Base-by-base conservation (phyloP, 1,140 invertebrate genomes). In the Drosophila guanche region DNA sequence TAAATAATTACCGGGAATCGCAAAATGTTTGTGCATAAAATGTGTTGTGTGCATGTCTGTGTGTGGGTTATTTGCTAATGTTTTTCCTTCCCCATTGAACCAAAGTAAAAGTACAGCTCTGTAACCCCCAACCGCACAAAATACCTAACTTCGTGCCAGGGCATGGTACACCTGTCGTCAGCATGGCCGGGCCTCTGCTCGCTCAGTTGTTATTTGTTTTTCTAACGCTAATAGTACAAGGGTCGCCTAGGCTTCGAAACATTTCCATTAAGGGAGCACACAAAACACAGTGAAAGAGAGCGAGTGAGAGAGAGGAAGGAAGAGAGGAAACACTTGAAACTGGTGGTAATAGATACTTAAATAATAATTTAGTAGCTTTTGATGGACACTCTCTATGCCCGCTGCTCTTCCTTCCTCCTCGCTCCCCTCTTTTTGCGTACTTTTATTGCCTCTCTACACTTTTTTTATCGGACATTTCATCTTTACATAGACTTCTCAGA, bases 1-100 rank as follows among this genome's bases (percentile, higher is more conserved):
- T 90, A 90, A 90, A 90, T 90, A 88, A 90, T 90, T 88, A 90
- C 73, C 57, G 68, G 33, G 71, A 86, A 73, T 78, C 81, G 69
- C 56, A 67, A 73, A 75, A 74, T 73, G 72, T 60, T 45, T 66
- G 48, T 43, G 61, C 73, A 79, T 69, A 73, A 84, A 85, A 66
- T 83, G 62, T 51, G 27, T 40, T 60, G 56, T 47, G 51, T 67
- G 29, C 77, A 59, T 51, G 46, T 40, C 37, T 60, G 59, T 48
- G 51, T 72, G 8, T 50, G 73, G 70, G 54, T 29, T 77, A 73
- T 80, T 86, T 80, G 73, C 51, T 81, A 78, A 75, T 77, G 81
- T 76, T 77, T 86, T 77, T 65, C 51, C 67, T 51, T 41, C 48
- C 43, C 20, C 5, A 20, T 16, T 33, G 23, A 62, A 53, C 29